Evolutionary conservation across 2,797 vertebrate species (phyloP).

Genomic region (Helicolenus hilgendorfi): DNA sequence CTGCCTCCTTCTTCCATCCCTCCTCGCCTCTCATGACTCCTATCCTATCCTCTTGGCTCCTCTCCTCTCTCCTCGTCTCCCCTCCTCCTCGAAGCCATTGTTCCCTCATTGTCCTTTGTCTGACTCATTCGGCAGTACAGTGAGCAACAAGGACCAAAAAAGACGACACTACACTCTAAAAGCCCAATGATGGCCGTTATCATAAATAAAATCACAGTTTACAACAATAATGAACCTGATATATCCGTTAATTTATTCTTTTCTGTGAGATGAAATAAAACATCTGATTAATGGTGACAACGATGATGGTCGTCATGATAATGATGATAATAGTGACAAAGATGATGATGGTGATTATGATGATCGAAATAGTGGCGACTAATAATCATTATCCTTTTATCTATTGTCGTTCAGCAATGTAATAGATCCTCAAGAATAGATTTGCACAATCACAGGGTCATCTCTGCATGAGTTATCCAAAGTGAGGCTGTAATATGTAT

Average conservation of each 20-base stretch:
- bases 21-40: not conserved
- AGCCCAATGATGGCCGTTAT: not conserved
- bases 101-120: not conserved
- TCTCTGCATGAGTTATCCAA: no score
- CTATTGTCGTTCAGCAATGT: not conserved
- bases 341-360: not conserved
- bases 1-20: not conserved
- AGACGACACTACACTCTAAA: not conserved
- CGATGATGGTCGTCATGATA: no score
- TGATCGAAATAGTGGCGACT: not conserved
- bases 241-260: not conserved
- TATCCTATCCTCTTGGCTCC: not conserved
- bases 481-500: no score
- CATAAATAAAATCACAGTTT: not conserved
- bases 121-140: not conserved
- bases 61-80: not conserved
- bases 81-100: not conserved
- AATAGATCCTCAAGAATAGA: not conserved
- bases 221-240: not conserved
- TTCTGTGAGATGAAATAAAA: not conserved
- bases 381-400: not conserved
- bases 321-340: not conserved
- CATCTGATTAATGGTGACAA: not conserved
- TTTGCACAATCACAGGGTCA: no score
- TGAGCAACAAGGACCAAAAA: not conserved